Evolutionary conservation across 2,113 vertebrate species (phyloP).

Genomic region (Thamnophis sirtalis): DNA sequence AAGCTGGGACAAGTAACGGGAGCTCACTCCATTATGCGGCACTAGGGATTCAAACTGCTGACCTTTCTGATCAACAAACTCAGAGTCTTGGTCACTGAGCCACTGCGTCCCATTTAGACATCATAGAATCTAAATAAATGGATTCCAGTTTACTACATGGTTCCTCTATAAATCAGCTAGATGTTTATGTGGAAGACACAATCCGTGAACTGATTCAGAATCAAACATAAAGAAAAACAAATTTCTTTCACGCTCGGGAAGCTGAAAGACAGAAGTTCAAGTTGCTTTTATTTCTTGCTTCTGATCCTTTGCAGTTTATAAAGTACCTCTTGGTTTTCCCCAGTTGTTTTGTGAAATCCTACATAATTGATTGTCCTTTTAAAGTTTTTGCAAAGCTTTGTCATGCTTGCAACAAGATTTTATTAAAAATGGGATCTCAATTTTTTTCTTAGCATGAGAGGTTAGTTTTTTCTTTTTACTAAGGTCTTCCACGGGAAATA

Average conservation of each 20-base stretch:
- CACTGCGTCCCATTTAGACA: neutral
- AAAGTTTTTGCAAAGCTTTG: neutral
- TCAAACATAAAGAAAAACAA: neutral
- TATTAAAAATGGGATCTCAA: neutral
- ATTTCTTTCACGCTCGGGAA: neutral
- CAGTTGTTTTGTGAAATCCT: neutral
- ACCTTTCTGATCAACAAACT: too few species aligned
- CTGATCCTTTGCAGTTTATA: neutral
- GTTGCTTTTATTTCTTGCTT: neutral
- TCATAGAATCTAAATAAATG: neutral
- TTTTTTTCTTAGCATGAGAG: constrained; percentile 14
- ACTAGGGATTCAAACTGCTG: too few species aligned
- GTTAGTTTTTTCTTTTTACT: constrained; percentile 3
- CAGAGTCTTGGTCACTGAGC: too few species aligned
- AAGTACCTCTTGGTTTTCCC: neutral
- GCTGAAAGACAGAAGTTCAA: neutral
- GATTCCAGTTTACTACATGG: neutral
- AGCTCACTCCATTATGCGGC: too few species aligned
- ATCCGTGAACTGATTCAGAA: neutral
- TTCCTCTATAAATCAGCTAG: neutral
- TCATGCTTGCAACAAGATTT: neutral
- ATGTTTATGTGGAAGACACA: neutral
- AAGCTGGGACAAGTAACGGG: too few species aligned
- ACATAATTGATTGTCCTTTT: neutral
- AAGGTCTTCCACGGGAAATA: neutral